Conservation (phyloP, 2,888 invertebrate species). For the Lasioglossum pauxillum region DNA sequence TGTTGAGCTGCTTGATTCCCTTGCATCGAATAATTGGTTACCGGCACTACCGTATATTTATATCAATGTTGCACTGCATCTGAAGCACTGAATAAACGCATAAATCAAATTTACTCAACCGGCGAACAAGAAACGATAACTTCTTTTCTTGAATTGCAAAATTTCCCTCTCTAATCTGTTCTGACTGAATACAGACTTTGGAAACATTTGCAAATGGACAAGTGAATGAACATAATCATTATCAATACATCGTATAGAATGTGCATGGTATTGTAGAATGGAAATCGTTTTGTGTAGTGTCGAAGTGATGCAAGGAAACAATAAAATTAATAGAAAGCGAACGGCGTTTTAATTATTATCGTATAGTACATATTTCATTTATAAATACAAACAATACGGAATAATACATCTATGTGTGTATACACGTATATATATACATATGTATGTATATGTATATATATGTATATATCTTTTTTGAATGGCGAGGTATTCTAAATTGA, state of each 20-base stretch:
- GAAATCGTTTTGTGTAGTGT: neutral
- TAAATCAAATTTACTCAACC: neutral
- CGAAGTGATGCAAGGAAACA: neutral
- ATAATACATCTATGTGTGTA: constrained; percentile 20
- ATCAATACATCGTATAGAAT: neutral
- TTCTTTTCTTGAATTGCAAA: neutral
- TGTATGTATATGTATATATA: neutral
- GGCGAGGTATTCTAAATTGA: constrained; percentile 22
- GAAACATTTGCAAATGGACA: constrained; percentile 20
- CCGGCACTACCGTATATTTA: neutral
- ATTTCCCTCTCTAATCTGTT: neutral
- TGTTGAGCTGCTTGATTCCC: constrained; percentile 26
- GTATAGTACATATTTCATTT: constrained; percentile 36
- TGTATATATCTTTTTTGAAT: constrained; percentile 21
- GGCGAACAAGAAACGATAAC: neutral
- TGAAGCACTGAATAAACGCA: neutral
- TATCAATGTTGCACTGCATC: neutral
- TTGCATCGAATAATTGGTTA: constrained; percentile 41
- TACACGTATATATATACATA: neutral
- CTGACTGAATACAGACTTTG: neutral
- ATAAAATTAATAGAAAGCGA: constrained; percentile 39
- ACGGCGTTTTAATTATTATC: constrained; percentile 45
- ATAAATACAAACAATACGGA: constrained; percentile 40
- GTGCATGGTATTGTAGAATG: neutral
- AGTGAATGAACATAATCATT: neutral